These are phyloP conservation scores for Nomada hirtipes DNA, from an alignment of 2,888 invertebrate species.

Conservation along the genomic window DNA sequence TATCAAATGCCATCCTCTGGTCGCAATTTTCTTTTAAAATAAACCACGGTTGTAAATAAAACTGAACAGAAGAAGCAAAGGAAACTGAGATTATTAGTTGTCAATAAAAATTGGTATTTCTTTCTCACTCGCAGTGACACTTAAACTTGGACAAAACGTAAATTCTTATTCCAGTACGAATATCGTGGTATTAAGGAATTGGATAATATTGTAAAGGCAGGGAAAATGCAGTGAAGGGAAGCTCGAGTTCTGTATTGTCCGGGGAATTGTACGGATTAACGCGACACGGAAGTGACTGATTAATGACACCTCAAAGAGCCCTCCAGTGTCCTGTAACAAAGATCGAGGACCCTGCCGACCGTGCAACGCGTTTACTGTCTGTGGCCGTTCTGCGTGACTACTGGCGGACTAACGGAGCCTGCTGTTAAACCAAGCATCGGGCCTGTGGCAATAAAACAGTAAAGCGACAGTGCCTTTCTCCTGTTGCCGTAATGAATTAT, in stretches of 20 bases:
- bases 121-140: no score
- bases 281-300: not conserved
- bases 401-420: conserved; percentile 23
- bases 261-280: not conserved
- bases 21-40: no score
- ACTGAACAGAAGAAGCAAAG: no score
- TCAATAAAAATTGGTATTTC: no score
- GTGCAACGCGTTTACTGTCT: conserved; percentile 24
- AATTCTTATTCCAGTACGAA: no score
- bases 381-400: conserved; percentile 31
- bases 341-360: not conserved
- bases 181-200: no score
- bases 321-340: conserved; percentile 12
- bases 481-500: not conserved
- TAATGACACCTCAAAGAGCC: not conserved
- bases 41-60: no score
- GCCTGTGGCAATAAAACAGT: not conserved
- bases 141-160: no score
- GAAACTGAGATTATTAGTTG: no score
- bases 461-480: not conserved
- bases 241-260: not conserved
- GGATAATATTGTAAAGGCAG: no score
- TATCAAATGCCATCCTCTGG: no score
- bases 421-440: not conserved
- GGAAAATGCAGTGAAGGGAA: not conserved